A percentile compares a stretch with the other conserved stretches of the same genome.
Conservation (phyloP, 2,888 invertebrate genomes). For the Chloroclystis v-ata region DNA sequence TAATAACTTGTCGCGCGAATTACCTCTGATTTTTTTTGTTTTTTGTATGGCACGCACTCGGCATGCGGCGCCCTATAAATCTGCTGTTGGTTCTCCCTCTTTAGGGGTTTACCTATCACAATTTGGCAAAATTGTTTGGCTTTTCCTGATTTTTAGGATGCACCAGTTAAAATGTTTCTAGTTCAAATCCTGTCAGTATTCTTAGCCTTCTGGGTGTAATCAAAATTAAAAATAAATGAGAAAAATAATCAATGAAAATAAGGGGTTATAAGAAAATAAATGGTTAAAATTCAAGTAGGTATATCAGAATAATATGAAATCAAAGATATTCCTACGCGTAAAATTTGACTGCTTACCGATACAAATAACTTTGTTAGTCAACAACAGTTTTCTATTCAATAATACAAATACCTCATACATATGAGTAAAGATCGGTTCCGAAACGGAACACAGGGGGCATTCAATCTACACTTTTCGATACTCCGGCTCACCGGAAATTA, state of each 20-base stretch:
- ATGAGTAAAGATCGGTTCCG: slow-evolving; percentile 25
- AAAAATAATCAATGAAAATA: no score
- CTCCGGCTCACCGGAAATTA: slow-evolving; percentile 67
- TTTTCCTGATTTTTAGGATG: slow-evolving; percentile 51
- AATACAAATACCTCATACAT: neutral
- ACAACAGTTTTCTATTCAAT: no score
- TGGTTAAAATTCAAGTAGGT: no score
- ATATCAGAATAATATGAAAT: no score
- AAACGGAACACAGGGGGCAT: slow-evolving; percentile 43
- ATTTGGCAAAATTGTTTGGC: slow-evolving; percentile 60
- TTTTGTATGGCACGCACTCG: slow-evolving; percentile 70
- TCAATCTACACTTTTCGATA: slow-evolving; percentile 72
- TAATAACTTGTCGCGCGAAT: slow-evolving; percentile 72
- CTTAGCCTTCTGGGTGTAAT: no score
- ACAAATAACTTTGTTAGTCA: no score
- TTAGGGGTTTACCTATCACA: slow-evolving; percentile 64
- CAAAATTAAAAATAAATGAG: no score
- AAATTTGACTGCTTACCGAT: no score
- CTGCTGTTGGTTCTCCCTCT: slow-evolving; percentile 65
- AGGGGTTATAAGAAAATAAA: no score
- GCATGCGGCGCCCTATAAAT: slow-evolving; percentile 69
- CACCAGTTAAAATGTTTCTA: slow-evolving; percentile 37
- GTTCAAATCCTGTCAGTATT: no score
- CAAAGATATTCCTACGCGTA: no score
- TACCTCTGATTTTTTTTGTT: slow-evolving; percentile 74